A percentile compares a stretch with the other conserved stretches of the same genome.
Evolutionary conservation across 2,113 vertebrate genomes (phyloP).

Genomic region (Muntiacus muntjak): DNA sequence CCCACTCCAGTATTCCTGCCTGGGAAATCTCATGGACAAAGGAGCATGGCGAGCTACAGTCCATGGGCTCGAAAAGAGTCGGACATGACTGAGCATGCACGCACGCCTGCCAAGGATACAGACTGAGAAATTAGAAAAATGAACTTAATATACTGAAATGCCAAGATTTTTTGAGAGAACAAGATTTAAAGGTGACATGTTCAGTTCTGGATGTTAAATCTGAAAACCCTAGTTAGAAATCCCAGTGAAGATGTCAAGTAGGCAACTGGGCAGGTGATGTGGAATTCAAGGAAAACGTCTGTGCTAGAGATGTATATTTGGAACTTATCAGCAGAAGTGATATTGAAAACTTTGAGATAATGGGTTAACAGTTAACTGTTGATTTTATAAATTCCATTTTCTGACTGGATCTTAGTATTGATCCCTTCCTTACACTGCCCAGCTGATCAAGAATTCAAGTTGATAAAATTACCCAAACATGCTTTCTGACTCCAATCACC

Average conservation of each 20-base stretch:
- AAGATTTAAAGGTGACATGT: background rate
- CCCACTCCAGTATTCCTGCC: background rate
- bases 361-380: background rate
- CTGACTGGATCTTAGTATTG: background rate
- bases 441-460: background rate
- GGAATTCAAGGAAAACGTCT: background rate
- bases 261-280: background rate
- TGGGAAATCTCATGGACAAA: background rate
- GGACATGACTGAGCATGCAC: background rate
- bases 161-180: background rate
- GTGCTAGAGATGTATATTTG: background rate
- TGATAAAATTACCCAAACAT: background rate
- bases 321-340: background rate
- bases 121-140: background rate
- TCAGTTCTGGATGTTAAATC: background rate
- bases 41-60: background rate
- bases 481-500: background rate
- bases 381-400: background rate
- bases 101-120: background rate
- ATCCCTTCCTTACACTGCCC: background rate
- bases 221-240: background rate
- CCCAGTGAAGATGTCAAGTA: background rate
- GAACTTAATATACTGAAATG: background rate
- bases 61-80: background rate
- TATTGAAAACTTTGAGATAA: background rate